Percentiles rank a stretch among this genome's conserved stretches.
Evolutionary conservation across 2,797 vertebrate species (phyloP).

Genomic region (Helostoma temminkii): DNA sequence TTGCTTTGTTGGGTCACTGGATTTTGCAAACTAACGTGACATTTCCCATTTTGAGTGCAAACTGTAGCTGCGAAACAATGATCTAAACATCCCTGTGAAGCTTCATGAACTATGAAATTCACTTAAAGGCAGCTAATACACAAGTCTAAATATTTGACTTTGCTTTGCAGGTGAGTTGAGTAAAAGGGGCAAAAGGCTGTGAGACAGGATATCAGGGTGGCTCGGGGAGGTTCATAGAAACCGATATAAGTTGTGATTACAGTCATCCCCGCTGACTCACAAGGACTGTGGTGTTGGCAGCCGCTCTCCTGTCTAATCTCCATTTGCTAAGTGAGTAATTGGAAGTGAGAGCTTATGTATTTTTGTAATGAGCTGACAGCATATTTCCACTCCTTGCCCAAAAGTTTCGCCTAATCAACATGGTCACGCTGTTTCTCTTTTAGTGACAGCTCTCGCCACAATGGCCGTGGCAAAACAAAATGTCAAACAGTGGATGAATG

Average conservation of each 20-base stretch:
- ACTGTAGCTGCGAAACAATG: slow-evolving; percentile 16
- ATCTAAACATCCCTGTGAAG: slow-evolving; percentile 60
- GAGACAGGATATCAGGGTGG: slow-evolving; percentile 64
- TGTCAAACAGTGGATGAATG: slow-evolving; percentile 70
- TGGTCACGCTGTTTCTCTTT: slow-evolving; percentile 85
- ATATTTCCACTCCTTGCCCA: slow-evolving; percentile 84
- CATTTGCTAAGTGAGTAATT: slow-evolving; percentile 88
- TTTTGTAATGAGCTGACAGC: slow-evolving; percentile 89
- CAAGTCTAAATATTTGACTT: slow-evolving; percentile 67
- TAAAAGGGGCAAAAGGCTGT: slow-evolving; percentile 41
- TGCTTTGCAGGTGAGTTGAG: slow-evolving; percentile 65
- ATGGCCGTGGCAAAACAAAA: slow-evolving; percentile 83
- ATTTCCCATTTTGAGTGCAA: slow-evolving; percentile 1
- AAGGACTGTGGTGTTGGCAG: slow-evolving; percentile 82
- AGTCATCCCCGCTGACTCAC: slow-evolving; percentile 81
- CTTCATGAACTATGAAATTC: slow-evolving; percentile 71
- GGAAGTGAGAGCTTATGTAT: slow-evolving; percentile 90
- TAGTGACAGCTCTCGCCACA: slow-evolving; percentile 87
- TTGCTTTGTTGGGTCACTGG: neutral
- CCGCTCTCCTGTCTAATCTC: slow-evolving; percentile 82
- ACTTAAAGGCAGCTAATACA: slow-evolving; percentile 46
- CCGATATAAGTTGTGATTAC: slow-evolving; percentile 81
- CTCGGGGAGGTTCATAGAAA: slow-evolving; percentile 55
- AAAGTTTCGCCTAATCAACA: slow-evolving; percentile 84
- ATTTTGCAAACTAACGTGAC: neutral